Evolutionary conservation across 2,888 invertebrate species (phyloP).

Genomic region (Himalopsyche tibetana): DNA sequence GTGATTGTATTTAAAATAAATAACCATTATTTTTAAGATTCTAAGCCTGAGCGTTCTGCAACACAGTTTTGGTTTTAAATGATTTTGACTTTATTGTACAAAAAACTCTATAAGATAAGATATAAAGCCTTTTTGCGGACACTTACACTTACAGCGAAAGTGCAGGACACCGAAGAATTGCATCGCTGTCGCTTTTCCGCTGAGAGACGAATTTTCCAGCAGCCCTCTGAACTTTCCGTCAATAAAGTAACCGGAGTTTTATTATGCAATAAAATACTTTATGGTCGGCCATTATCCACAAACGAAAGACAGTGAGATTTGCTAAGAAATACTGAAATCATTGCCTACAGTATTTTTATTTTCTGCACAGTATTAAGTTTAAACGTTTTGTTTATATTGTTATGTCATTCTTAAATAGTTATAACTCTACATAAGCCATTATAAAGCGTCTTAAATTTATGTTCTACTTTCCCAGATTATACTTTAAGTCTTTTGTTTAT

Average conservation of each 20-base stretch:
- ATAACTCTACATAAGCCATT: no score
- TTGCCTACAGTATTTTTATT: constrained; percentile 14
- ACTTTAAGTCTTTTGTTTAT: no score
- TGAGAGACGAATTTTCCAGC: background rate
- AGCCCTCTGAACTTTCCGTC: background rate
- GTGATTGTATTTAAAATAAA: no score
- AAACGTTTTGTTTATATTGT: background rate
- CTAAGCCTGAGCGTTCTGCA: no score
- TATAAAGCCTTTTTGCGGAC: no score
- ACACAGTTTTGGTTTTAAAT: no score
- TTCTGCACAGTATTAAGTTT: background rate
- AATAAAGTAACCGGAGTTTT: constrained; percentile 28
- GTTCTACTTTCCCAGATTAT: no score
- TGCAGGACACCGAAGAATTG: background rate
- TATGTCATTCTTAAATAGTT: constrained; percentile 6
- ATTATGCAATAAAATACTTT: constrained; percentile 27
- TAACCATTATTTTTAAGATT: no score
- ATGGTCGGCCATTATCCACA: constrained; percentile 1
- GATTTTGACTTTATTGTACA: no score
- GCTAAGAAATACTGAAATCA: background rate
- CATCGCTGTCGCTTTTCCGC: background rate
- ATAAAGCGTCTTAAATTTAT: no score
- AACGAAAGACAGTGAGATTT: background rate
- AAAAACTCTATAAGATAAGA: no score
- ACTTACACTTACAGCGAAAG: background rate